These are phyloP conservation scores for Acanthurus leucopareius DNA, from an alignment of 2,797 vertebrate species.

Conservation along the genomic window DNA sequence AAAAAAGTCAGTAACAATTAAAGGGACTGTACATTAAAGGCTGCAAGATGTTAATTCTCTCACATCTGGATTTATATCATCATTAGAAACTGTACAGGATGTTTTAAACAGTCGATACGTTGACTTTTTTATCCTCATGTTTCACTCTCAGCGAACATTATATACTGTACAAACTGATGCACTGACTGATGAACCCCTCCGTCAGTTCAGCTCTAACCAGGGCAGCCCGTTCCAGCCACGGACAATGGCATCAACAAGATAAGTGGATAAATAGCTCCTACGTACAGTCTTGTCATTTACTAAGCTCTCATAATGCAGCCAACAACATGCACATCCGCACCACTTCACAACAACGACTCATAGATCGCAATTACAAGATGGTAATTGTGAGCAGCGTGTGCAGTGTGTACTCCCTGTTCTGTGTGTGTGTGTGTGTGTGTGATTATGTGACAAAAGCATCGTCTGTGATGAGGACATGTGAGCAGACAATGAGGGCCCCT, in stretches of 20 bases:
- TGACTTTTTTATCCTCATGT: not conserved
- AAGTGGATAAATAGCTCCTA: constrained; percentile 76
- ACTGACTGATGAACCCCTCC: constrained; percentile 45
- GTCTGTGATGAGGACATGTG: constrained; percentile 63
- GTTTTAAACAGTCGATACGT: not conserved
- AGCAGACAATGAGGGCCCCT: constrained; percentile 57
- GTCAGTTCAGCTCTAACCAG: constrained; percentile 31
- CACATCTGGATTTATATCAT: too few relatives aligned
- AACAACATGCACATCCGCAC: constrained; percentile 47
- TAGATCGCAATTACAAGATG: constrained; percentile 77
- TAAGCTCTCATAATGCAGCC: constrained; percentile 70
- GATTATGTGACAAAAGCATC: constrained; percentile 68
- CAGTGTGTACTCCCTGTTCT: constrained; percentile 37
- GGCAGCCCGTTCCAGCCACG: constrained; percentile 9
- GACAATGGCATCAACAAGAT: constrained; percentile 62
- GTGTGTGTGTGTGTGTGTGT: constrained; percentile 48
- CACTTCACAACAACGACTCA: constrained; percentile 70
- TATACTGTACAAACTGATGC: not conserved
- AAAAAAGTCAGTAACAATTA: not conserved
- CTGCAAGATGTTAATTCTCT: constrained; percentile 5
- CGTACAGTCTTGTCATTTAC: constrained; percentile 80
- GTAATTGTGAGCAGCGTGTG: constrained; percentile 69
- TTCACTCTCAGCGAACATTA: not conserved
- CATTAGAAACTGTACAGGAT: too few relatives aligned
- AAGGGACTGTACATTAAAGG: not conserved